phyloP scores from a whole-genome alignment of 2,797 vertebrate genomes.

The Danio albolineatus region DNA sequence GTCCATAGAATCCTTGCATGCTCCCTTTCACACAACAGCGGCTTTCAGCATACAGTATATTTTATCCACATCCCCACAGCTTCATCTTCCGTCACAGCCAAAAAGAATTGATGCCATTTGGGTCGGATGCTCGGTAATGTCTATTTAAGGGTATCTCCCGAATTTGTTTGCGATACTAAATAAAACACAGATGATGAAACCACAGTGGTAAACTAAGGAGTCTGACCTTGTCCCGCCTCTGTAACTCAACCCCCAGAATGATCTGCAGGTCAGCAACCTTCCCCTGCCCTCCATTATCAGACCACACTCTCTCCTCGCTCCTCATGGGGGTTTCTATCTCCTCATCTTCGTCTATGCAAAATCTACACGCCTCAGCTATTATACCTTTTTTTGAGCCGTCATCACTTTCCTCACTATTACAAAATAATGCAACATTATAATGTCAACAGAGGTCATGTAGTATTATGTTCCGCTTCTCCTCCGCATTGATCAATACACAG shows the following conservation, averaged over 20 bases:
- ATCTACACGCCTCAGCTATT: conserved; percentile 62
- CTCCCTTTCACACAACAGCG: no score
- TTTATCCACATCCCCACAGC: neutral
- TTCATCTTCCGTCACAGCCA: conserved; percentile 17
- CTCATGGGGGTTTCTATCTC: conserved; percentile 51
- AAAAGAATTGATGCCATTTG: conserved; percentile 58
- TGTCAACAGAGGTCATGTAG: conserved; percentile 58
- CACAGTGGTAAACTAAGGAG: conserved; percentile 65
- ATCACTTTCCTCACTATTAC: conserved; percentile 61
- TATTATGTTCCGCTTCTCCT: conserved; percentile 53
- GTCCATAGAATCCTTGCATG: no score
- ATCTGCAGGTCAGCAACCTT: conserved; percentile 69
- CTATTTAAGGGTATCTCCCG: conserved; percentile 62
- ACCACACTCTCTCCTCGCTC: conserved; percentile 48
- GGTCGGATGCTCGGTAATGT: conserved; percentile 48
- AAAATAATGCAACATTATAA: conserved; percentile 55
- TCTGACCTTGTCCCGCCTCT: conserved; percentile 65
- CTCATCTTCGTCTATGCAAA: conserved; percentile 53
- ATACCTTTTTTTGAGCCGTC: conserved; percentile 58
- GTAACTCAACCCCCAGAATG: conserved; percentile 63
- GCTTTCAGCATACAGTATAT: no score
- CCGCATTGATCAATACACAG: conserved; percentile 56
- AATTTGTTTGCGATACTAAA: conserved; percentile 67
- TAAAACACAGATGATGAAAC: conserved; percentile 68
- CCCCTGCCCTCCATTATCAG: conserved; percentile 62